A percentile compares a stretch with the other conserved stretches of the same genome.
Conservation (phyloP, 2,113 vertebrate species). For the Apodemus speciosus region DNA sequence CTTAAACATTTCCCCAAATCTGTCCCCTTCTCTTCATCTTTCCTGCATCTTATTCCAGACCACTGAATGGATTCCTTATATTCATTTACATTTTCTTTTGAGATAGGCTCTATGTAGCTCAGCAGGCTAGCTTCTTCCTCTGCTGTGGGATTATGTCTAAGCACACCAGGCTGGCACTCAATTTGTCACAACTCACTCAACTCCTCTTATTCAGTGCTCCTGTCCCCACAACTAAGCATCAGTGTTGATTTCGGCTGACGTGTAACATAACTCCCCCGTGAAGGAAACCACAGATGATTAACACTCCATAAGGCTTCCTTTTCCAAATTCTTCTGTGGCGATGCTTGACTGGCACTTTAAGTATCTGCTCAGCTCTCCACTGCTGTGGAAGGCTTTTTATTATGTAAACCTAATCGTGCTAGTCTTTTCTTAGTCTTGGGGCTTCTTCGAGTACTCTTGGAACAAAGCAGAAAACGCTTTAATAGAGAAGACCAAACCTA, state of each 20-base stretch:
- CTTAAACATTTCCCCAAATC: constrained; percentile 39
- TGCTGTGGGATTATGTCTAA: background rate
- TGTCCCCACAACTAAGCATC: constrained; percentile 7
- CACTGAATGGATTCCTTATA: background rate
- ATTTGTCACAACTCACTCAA: background rate
- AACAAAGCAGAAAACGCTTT: constrained; percentile 35
- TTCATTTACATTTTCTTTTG: background rate
- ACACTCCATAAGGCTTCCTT: constrained; percentile 41
- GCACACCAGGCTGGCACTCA: background rate
- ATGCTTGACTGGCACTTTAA: constrained; percentile 22
- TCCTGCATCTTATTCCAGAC: background rate
- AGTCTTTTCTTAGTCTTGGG: background rate
- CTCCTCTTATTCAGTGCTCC: background rate
- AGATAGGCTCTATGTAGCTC: background rate
- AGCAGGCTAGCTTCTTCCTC: background rate
- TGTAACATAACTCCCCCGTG: background rate
- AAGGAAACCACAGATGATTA: constrained; percentile 14
- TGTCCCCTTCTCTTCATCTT: background rate
- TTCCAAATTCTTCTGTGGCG: constrained; percentile 17
- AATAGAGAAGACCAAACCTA: background rate
- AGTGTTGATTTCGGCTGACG: constrained; percentile 25
- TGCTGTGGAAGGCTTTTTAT: constrained; percentile 19
- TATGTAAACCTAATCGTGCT: constrained; percentile 47
- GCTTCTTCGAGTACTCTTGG: constrained; percentile 54
- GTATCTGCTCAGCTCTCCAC: background rate